Evolutionary conservation across 1,140 invertebrate genomes (phyloP).

Genomic region (Drosophila leontia): DNA sequence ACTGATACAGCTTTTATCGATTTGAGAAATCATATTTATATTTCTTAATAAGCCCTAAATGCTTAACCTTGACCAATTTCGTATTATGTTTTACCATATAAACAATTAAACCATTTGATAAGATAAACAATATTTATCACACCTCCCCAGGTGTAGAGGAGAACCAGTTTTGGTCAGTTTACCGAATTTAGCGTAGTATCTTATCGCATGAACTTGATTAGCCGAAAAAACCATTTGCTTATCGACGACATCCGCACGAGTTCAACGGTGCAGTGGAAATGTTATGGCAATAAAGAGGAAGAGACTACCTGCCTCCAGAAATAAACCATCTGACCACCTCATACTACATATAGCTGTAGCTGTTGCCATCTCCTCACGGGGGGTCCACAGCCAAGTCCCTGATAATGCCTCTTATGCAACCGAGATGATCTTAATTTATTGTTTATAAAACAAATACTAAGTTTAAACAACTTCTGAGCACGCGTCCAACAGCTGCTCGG

Average conservation of each 20-base stretch:
- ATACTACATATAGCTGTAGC: background rate
- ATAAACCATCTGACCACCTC: slow-evolving; percentile 24
- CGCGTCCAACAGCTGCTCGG: slow-evolving; percentile 33
- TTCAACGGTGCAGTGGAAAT: slow-evolving; percentile 15
- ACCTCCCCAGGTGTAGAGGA: background rate
- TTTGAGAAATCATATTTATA: background rate
- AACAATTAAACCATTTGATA: slow-evolving; percentile 1
- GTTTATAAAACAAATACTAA: slow-evolving; percentile 8
- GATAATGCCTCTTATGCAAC: slow-evolving; percentile 46
- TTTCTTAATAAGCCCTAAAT: background rate
- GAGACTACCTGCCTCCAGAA: slow-evolving; percentile 14
- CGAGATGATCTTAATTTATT: background rate
- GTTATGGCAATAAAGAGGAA: background rate
- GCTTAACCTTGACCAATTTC: slow-evolving; percentile 10
- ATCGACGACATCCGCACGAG: slow-evolving; percentile 12
- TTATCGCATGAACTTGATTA: slow-evolving; percentile 13
- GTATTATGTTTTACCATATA: slow-evolving; percentile 1
- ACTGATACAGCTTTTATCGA: background rate
- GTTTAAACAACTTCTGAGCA: slow-evolving; percentile 37
- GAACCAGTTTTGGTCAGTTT: slow-evolving; percentile 3
- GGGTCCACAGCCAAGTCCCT: slow-evolving; percentile 5
- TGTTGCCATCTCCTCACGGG: slow-evolving; percentile 18
- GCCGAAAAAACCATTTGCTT: slow-evolving; percentile 3
- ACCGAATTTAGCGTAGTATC: background rate
- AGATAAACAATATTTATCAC: slow-evolving; percentile 5